Evolutionary conservation across 2,888 invertebrate species (phyloP), one percentile per base, ranked within the genome.

Genomic region (Drosophila anomelani): DNA sequence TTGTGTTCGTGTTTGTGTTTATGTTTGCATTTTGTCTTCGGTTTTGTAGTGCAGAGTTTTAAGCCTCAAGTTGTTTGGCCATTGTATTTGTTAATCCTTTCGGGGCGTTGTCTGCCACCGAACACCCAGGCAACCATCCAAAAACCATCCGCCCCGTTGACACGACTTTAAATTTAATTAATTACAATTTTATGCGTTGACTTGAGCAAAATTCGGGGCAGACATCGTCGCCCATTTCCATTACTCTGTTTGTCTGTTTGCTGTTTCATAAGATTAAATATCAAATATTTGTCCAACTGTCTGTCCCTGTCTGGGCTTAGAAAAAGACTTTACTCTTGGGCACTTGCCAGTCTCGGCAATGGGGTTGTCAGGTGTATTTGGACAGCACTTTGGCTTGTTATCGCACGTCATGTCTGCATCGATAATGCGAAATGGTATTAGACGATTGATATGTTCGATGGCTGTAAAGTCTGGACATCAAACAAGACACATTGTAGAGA

Each of bases 91-190:
- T 81, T 83, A 78, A 81, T 83, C 75, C 86, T 83, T 82, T 75
- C 57, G 47, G 49, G 63, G 55, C 55, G 43, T 60, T 60, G 67
- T 68, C 67, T 64, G 46, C 51, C 64, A 51, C 26, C 46, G 39
- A 43, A 41, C 4, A 44, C 15, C 49, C n/a, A 36, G 26, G 6
- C 41, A 34, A 2, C 49, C 60, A 6, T 9, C 53, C 43, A 26
- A 4, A 41, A 36, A 49, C 47, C 54, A 58, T 17, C 41, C 29
- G 57, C 23, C 58, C 63, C 62, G 64, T 49, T 66, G 63, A 70
- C 73, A 75, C 78, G 81, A 81, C 79, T 85, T 85, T 81, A 85
- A 88, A 88, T 88, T 88, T 79, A 85, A 85, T 88, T 88, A 85
- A 85, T 88, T 85, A 86, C 84, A 80, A 81, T 85, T 81, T 79